These are phyloP conservation scores for Xylocopa sonorina DNA, from an alignment of 1,140 invertebrate genomes.

Conservation along the genomic window DNA sequence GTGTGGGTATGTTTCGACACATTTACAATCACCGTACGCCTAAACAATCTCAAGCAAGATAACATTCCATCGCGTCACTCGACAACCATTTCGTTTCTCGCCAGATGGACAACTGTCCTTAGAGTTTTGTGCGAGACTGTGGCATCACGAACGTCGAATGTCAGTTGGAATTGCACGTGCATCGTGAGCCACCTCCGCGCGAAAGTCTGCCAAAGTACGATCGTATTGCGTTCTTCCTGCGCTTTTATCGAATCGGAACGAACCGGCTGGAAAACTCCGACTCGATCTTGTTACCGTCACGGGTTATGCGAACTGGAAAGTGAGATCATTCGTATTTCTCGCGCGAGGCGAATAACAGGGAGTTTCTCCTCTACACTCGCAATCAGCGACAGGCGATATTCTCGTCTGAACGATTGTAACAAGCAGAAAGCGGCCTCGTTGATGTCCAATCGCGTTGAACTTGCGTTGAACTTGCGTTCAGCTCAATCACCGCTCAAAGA, in stretches of 20 bases:
- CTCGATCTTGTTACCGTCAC: constrained; percentile 38
- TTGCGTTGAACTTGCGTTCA: not conserved
- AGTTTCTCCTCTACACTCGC: constrained; percentile 5
- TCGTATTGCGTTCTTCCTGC: constrained; percentile 5
- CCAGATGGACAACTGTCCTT: too few relatives aligned
- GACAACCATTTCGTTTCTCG: too few relatives aligned
- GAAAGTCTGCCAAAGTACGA: too few relatives aligned
- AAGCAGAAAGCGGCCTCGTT: not conserved
- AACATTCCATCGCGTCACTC: too few relatives aligned
- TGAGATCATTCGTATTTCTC: constrained; percentile 28
- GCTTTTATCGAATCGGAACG: constrained; percentile 36
- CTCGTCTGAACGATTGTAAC: constrained; percentile 12
- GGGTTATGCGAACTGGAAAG: constrained; percentile 43
- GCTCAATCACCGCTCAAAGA: not conserved
- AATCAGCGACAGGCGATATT: constrained; percentile 27
- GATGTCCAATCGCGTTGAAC: too few relatives aligned
- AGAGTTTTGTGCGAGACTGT: too few relatives aligned
- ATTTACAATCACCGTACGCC: too few relatives aligned
- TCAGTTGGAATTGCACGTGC: too few relatives aligned
- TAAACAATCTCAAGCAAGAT: too few relatives aligned
- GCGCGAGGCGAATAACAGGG: constrained; percentile 1
- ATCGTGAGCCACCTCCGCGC: too few relatives aligned
- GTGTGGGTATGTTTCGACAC: too few relatives aligned
- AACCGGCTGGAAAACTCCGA: constrained; percentile 33
- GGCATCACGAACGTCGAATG: too few relatives aligned